Base-by-base conservation (phyloP, 2,797 vertebrate species). In the Silurus aristotelis region DNA sequence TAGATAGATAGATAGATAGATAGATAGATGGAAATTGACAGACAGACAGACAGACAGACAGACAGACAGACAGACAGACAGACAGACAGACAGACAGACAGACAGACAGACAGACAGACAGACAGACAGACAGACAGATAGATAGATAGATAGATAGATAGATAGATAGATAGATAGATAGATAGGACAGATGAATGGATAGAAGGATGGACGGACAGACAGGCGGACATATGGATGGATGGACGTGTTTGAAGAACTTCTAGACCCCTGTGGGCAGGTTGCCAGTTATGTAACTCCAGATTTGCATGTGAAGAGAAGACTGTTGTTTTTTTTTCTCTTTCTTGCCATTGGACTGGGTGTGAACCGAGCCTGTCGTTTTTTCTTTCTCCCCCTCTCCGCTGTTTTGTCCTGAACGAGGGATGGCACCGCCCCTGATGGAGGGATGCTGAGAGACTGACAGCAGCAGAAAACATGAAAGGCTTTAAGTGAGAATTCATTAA, bases 301-400 rank as follows among this genome's bases (percentile, higher is more conserved):
- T 95, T 94, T 94, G 91, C 93, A 94, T 93, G 92, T 94, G 91
- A 93, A 93, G 92, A 90, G 88, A 87, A 89, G 88, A 89, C 52
- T 89, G 86, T 91, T 83, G 17, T 89, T 93, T 86, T 92, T 92
- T 58, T 91, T 83, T 20, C 88, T 93, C 86, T 92, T 58, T 58
- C 17, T 92, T 92, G 82, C 78, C 78, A 63, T 87, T 84, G 83
- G 66, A 82, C 86, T 86, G 86, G 77, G 83, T 88, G 90, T 92
- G 90, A 93, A 93, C 89, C 56, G 82, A 92, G 83, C 88, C 79
- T 72, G 75, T 79, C 70, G 27, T 68, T 55, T n/a, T n/a, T 52
- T 80, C 73, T 73, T 83, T 58, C 82, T 76, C 48, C 77, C 20
- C 64, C 82, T 58, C 79, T 61, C 70, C 13, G 15, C 80, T 89